Base-by-base conservation (phyloP, 64 coral and sea anemone species). In the Montipora cactus region DNA sequence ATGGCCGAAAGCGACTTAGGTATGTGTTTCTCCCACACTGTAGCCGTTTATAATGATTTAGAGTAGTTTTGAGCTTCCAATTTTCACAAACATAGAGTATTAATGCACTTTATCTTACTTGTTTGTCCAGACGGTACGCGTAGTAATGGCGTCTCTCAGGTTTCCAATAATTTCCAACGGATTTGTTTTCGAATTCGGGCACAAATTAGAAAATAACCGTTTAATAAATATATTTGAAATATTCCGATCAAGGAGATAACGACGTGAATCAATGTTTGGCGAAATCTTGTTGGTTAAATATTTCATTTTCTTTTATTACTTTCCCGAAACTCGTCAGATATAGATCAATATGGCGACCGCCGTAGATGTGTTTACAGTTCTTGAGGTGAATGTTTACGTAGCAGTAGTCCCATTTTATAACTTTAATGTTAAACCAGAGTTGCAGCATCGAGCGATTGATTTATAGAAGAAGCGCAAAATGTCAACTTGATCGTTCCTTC, bases 1-100 rank as follows among this genome's bases (percentile, higher is more conserved):
- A 86, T 51, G 82, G 82, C 82, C 7, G 82, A 86, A 72, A 86
- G 82, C 66, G 82, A 86, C 47, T 47, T 47, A 50, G 82, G 82
- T 86, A 86, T n/a, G 82, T 11, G n/a, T 72, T 51, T 12, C 3
- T 72, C 51, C 37, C 19, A 86, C 16, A 5, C 18, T 15, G 45
- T 7, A 67, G 45, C 16, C 68, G 28, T 72, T 3, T 44, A 11
- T 16, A 21, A 71, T 16, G 82, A 3, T 86, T 49, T 71, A 21
- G 47, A 44, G 5, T 23, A 22, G 68, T 23, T 23, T 71, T 71
- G 14, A 71, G 68, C 68, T 71, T 20, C 21, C 3, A 5, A 15
- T 21, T 5, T 23, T n/a, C 28, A 46, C 8, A 76, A 23, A 14
- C 8, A 76, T 4, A 12, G 8, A 11, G 61, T 14, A 64, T 64